Evolutionary conservation across 2,113 vertebrate species (phyloP).

Genomic region (Crocuta crocuta): DNA sequence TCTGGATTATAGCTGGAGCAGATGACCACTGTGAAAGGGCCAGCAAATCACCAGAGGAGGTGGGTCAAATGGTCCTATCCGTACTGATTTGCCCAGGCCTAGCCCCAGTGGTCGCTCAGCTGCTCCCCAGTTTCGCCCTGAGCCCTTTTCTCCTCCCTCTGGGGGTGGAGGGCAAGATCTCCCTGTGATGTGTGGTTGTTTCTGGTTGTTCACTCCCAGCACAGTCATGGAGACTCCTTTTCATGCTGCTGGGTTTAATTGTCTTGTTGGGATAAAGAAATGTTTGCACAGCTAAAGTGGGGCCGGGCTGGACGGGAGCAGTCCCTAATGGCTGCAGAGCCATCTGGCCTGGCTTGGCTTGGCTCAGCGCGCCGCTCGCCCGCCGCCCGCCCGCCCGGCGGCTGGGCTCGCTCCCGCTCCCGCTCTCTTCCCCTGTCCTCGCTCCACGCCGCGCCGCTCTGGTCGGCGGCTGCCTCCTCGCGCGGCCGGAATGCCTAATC

Average conservation of each 20-base stretch:
- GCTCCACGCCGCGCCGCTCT: slow-evolving; percentile 58
- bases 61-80: slow-evolving; percentile 43
- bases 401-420: slow-evolving; percentile 68
- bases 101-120: slow-evolving; percentile 1
- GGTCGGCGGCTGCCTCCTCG: slow-evolving; percentile 83
- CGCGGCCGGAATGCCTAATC: slow-evolving; percentile 89
- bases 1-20: slow-evolving; percentile 36
- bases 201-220: slow-evolving; percentile 80
- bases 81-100: background rate
- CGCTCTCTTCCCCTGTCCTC: slow-evolving; percentile 36
- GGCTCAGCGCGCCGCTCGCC: slow-evolving; percentile 57
- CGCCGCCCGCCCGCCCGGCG: slow-evolving; percentile 53
- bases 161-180: slow-evolving; percentile 56
- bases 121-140: background rate
- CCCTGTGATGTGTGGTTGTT: slow-evolving; percentile 74
- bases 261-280: slow-evolving; percentile 91
- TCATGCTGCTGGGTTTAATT: slow-evolving; percentile 87
- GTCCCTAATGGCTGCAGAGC: slow-evolving; percentile 88
- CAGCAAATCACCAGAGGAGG: slow-evolving; percentile 70
- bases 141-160: background rate
- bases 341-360: slow-evolving; percentile 90
- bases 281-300: slow-evolving; percentile 90
- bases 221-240: slow-evolving; percentile 86
- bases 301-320: slow-evolving; percentile 87
- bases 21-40: slow-evolving; percentile 42